phyloP scores from a whole-genome alignment of 2,888 invertebrate genomes.

The Peribatodes rhomboidaria region DNA sequence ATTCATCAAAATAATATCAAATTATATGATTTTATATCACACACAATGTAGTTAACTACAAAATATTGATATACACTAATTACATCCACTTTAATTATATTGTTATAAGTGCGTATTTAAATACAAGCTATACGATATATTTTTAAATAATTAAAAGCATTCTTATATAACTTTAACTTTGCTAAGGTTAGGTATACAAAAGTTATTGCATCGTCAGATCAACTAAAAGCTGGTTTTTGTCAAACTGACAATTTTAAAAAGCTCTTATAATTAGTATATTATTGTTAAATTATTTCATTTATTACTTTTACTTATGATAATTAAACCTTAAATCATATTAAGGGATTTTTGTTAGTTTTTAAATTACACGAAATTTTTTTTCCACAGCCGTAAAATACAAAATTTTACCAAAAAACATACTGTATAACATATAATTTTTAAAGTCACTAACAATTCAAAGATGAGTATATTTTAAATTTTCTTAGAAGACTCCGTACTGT shows the following conservation, averaged over 20 bases:
- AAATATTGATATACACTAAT: not conserved
- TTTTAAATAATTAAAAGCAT: not conserved
- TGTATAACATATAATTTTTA: not conserved
- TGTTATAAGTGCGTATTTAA: no score
- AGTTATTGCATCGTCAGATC: conserved; percentile 73
- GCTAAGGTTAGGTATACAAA: no score
- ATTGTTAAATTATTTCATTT: not conserved
- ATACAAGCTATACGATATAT: not conserved
- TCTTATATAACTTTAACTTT: conserved; percentile 3
- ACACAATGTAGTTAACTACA: not conserved
- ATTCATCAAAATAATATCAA: not conserved
- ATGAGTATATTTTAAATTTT: conserved; percentile 33
- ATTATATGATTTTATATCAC: not conserved
- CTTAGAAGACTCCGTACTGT: conserved; percentile 49
- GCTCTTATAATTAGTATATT: conserved; percentile 37
- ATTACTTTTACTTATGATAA: not conserved
- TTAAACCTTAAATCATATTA: no score
- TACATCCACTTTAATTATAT: not conserved
- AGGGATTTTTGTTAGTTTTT: no score
- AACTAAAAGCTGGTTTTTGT: conserved; percentile 72
- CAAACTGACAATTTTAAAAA: conserved; percentile 74
- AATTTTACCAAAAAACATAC: no score
- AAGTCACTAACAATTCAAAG: not conserved
- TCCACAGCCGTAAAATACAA: no score
- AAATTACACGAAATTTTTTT: no score